Conservation (phyloP, 1,140 invertebrate species). For the Drosophila teissieri region DNA sequence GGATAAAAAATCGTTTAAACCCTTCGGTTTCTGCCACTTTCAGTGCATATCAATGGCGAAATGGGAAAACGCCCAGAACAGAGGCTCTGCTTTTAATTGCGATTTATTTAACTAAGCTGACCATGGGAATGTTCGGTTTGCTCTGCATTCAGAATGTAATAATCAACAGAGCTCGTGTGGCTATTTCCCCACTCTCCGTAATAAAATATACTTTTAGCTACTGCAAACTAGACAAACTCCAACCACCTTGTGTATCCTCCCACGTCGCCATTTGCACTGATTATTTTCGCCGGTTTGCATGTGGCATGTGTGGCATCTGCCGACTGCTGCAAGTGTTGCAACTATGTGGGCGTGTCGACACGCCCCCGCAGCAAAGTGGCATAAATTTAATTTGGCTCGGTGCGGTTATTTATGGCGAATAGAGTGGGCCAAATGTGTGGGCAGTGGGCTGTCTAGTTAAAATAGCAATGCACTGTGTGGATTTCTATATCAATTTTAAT, state of each 20-base stretch:
- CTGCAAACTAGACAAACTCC: constrained; percentile 19
- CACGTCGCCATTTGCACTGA: constrained; percentile 30
- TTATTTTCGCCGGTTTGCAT: constrained; percentile 46
- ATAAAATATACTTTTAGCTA: not conserved
- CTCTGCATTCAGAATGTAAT: constrained; percentile 37
- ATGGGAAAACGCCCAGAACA: constrained; percentile 27
- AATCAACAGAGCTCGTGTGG: constrained; percentile 19
- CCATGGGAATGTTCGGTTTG: constrained; percentile 26
- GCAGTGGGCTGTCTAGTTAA: constrained; percentile 17
- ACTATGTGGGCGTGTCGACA: constrained; percentile 28
- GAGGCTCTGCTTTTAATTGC: constrained; percentile 32
- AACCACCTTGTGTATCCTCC: not conserved
- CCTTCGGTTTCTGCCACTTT: constrained; percentile 11
- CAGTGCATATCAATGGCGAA: not conserved
- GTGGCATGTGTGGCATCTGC: constrained; percentile 27
- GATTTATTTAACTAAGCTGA: constrained; percentile 41
- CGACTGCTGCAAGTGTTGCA: constrained; percentile 33
- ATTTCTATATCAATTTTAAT: constrained; percentile 10
- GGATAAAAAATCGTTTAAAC: constrained; percentile 33
- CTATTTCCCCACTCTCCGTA: not conserved
- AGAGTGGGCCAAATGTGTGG: constrained; percentile 2
- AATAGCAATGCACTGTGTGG: constrained; percentile 27
- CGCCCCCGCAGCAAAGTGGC: constrained; percentile 32
- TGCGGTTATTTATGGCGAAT: constrained; percentile 13
- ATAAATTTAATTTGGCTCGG: constrained; percentile 44